Conservation (phyloP, 2,888 invertebrate species). For the Platycheirus rosarum region DNA sequence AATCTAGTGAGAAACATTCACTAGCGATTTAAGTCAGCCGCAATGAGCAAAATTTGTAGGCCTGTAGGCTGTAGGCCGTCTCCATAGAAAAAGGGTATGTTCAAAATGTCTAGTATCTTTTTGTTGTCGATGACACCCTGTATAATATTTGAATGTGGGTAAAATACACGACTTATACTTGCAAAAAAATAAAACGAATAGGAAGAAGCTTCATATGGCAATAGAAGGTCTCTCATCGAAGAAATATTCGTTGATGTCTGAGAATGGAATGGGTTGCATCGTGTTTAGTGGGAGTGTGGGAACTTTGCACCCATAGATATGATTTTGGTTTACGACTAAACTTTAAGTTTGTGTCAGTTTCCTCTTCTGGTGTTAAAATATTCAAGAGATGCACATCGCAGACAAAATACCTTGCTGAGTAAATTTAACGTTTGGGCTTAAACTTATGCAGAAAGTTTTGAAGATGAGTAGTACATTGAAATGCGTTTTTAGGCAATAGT, state of each 20-base stretch:
- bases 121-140: slow-evolving; percentile 41
- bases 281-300: slow-evolving; percentile 56
- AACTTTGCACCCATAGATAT: slow-evolving; percentile 40
- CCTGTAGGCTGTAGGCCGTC: neutral
- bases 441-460: neutral
- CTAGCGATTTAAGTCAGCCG: slow-evolving; percentile 22
- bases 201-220: slow-evolving; percentile 36
- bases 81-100: slow-evolving; percentile 1
- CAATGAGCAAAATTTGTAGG: slow-evolving; percentile 22
- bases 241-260: slow-evolving; percentile 15
- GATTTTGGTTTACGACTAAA: slow-evolving; percentile 46
- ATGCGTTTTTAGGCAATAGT: neutral
- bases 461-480: neutral
- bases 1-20: slow-evolving; percentile 64
- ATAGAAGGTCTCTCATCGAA: slow-evolving; percentile 40
- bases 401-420: slow-evolving; percentile 22
- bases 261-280: slow-evolving; percentile 35
- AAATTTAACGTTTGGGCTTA: neutral
- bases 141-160: slow-evolving; percentile 30
- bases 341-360: slow-evolving; percentile 32
- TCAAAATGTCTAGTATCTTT: slow-evolving; percentile 37
- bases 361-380: slow-evolving; percentile 58
- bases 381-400: neutral
- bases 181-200: slow-evolving; percentile 13
- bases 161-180: neutral